Evolutionary conservation across 2,888 invertebrate genomes (phyloP), one percentile per base, ranked within the genome.

Genomic region (Caenorhabditis afra): DNA sequence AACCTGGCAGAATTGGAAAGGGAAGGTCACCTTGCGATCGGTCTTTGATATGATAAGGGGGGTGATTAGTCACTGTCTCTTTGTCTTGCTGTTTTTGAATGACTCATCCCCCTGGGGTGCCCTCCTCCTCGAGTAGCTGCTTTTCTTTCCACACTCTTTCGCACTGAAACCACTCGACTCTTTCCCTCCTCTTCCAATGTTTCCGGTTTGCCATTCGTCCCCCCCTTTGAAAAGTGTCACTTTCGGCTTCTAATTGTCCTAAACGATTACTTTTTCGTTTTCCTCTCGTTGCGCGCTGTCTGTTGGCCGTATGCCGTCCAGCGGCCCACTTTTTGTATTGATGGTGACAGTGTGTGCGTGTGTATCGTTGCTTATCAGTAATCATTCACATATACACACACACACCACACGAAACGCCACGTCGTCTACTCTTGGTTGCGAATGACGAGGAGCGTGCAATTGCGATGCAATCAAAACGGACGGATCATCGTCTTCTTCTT

Each of bases 151-250:
- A 18, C 49, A n/a, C 41, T 41, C 41, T 12, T 12, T 41, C 12
- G 10, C 16, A 45, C 29, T 52, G 35, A 52, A 53, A 65, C 53
- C 65, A 65, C 65, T 65, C 29, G 65, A 65, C 53, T 23, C 20
- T 39, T 14, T 58, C 22, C 16, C 22, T 23, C 37, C 11, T 47
- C 49, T 49, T 62, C 62, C 62, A 39, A 50, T 62, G 37, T 50
- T 47, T 62, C 61, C 49, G 39, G 29, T 49, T 35, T 16, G 20
- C 22, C 16, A 23, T 53, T 55, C 41, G 35, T 22, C 11, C 16
- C 11, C n/a, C 16, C 37, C 41, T 41, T 41, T 41, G 7, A 14
- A 41, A 53, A 61, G 39, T 57, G 45, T 37, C 62, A 62, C 47
- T 71, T 61, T 29, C 29, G 29, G 29, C 29, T 29, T 29, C 29